phyloP scores from a whole-genome alignment of 2,888 invertebrate species.

The Nemotelus pantherinus region DNA sequence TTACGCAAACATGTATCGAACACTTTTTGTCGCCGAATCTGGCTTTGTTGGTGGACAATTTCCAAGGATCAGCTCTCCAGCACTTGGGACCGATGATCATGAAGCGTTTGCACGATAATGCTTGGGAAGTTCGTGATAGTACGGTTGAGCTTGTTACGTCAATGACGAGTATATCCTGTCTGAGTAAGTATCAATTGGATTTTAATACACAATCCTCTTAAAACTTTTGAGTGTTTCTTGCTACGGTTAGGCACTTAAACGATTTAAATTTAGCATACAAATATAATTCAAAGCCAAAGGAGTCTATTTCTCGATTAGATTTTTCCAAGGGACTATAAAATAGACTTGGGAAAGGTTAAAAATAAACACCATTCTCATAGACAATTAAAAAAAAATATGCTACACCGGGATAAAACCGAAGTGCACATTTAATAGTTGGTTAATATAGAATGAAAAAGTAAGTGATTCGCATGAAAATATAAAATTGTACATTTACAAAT shows the following conservation, averaged over 20 bases:
- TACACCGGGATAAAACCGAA: no score
- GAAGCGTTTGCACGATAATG: constrained; percentile 74
- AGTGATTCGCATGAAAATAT: no score
- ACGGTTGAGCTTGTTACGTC: constrained; percentile 78
- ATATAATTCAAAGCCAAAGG: no score
- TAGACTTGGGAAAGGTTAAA: no score
- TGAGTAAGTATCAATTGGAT: constrained; percentile 69
- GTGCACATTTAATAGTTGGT: no score
- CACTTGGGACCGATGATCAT: constrained; percentile 74
- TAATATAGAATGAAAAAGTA: no score
- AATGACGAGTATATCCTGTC: constrained; percentile 74
- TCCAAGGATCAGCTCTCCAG: constrained; percentile 72
- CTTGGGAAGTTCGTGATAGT: constrained; percentile 84
- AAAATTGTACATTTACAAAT: no score
- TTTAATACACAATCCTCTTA: neutral
- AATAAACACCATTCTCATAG: no score
- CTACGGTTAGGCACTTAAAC: neutral
- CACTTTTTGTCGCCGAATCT: constrained; percentile 82
- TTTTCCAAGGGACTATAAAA: no score
- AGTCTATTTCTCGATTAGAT: no score
- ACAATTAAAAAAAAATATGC: no score
- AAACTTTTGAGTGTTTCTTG: neutral
- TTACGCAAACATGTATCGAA: constrained; percentile 75
- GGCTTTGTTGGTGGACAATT: constrained; percentile 75
- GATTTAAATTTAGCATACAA: neutral